Evolutionary conservation across 2,113 vertebrate genomes (phyloP), one percentile per base, ranked within the genome.

Genomic region (Chiloscyllium plagiosum): DNA sequence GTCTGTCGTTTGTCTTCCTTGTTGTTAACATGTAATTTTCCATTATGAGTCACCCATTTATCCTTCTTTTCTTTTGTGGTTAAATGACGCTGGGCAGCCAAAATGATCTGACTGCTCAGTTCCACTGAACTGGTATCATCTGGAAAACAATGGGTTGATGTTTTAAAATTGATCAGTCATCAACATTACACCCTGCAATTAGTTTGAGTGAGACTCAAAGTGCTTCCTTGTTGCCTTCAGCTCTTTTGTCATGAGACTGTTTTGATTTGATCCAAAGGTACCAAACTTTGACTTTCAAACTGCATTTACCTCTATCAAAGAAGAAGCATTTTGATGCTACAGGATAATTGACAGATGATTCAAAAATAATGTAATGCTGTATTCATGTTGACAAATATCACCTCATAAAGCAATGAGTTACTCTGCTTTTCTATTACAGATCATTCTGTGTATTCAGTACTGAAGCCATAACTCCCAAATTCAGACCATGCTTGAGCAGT

Each of bases 131-230:
- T 52, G 69, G 68, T 95, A 76, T 76, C 68, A 52, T 72, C 42
- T 72, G 94, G 69, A 95, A 95, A 95, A 95, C 94, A 95, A 52
- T 70, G 69, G 66, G 69, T 95, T 37, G 92, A 95, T 26, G 29
- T 50, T 76, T 61, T 52, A 26, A 92, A 76, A 95, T 24, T 95
- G 69, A 95, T 76, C 94, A 50, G 50, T 95, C 69, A 76, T 72
- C 66, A 42, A 22, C 66, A 47, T 94, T 69, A 94, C 92, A 94
- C 92, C 92, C 65, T 94, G 92, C 37, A 42, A 94, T 94, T 94
- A 94, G 92, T 47, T 47, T 94, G 92, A 42, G 37, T 69, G n/a
- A 47, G 22, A 69, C 66, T 94, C 22, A 50, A 94, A 94, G 20
- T 94, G 66, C 65, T 70, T 94, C n/a, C 29, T 17, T 12, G 19